Evolutionary conservation across 1,140 invertebrate species (phyloP).

Genomic region (Drosophila simulans): DNA sequence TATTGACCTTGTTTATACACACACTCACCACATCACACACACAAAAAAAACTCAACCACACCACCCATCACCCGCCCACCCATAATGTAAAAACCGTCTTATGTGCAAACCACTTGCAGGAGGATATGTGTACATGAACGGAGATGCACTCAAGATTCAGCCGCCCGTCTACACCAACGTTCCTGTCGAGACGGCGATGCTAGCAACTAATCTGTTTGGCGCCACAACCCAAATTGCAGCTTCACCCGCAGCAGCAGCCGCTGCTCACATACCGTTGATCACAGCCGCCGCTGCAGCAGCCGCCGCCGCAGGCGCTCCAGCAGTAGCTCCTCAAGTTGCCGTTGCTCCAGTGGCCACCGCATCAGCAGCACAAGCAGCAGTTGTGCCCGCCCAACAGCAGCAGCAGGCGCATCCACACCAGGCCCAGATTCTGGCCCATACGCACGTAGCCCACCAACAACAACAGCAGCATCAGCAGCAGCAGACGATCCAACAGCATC

Average conservation of each 20-base stretch:
- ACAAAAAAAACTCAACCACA: slow-evolving; percentile 8
- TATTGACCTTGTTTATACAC: slow-evolving; percentile 43
- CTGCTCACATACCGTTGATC: slow-evolving; percentile 81
- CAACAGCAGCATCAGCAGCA: slow-evolving; percentile 61
- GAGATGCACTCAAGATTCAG: slow-evolving; percentile 82
- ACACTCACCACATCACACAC: slow-evolving; percentile 1
- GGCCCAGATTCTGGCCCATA: slow-evolving; percentile 59
- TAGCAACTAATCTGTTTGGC: slow-evolving; percentile 80
- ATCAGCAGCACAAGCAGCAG: slow-evolving; percentile 23
- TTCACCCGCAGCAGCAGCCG: slow-evolving; percentile 58
- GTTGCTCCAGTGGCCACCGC: slow-evolving; percentile 45
- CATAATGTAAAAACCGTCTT: slow-evolving; percentile 15
- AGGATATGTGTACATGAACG: slow-evolving; percentile 84
- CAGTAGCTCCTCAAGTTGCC: slow-evolving; percentile 56
- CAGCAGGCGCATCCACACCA: slow-evolving; percentile 53
- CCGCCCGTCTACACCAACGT: slow-evolving; percentile 80
- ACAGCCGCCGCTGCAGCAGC: slow-evolving; percentile 66
- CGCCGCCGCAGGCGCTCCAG: slow-evolving; percentile 48
- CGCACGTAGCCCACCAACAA: slow-evolving; percentile 63
- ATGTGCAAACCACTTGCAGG: slow-evolving; percentile 44
- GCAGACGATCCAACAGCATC: slow-evolving; percentile 45
- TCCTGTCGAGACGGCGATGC: slow-evolving; percentile 84
- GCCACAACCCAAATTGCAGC: slow-evolving; percentile 79
- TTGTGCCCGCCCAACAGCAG: slow-evolving; percentile 37
- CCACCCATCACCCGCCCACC: neutral